These are phyloP conservation scores for Catocala sponsa DNA, from an alignment of 2,888 invertebrate species.

Conservation along the genomic window DNA sequence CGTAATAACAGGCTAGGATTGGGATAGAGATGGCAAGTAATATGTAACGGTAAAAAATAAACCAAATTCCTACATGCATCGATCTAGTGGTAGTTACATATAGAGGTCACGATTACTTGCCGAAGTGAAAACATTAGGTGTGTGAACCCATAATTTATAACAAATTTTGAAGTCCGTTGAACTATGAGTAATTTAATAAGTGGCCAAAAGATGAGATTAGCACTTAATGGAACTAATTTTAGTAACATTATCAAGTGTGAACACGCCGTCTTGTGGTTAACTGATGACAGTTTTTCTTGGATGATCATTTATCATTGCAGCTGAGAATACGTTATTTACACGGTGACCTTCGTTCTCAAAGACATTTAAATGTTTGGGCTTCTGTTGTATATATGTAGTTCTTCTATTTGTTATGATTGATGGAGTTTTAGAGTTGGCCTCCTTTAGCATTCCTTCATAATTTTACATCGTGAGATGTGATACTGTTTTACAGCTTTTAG, in stretches of 20 bases:
- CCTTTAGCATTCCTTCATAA: neutral
- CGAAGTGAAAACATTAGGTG: conserved; percentile 83
- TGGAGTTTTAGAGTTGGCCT: neutral
- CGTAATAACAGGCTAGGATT: conserved; percentile 67
- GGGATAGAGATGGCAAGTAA: conserved; percentile 63
- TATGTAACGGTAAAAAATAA: conserved; percentile 74
- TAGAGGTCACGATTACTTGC: conserved; percentile 79
- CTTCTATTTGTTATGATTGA: neutral
- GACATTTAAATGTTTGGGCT: conserved; percentile 11
- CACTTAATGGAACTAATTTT: conserved; percentile 72
- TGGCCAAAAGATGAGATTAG: conserved; percentile 71
- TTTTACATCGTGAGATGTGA: conserved; percentile 69
- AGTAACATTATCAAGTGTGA: conserved; percentile 70
- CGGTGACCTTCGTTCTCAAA: conserved; percentile 34
- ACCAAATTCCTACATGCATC: conserved; percentile 79
- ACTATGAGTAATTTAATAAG: conserved; percentile 80
- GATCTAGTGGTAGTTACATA: conserved; percentile 74
- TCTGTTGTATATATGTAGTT: neutral
- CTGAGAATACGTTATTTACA: conserved; percentile 31
- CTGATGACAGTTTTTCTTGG: conserved; percentile 63
- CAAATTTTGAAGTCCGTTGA: conserved; percentile 82
- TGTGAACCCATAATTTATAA: conserved; percentile 85
- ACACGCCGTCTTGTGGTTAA: conserved; percentile 71
- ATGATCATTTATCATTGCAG: conserved; percentile 29
- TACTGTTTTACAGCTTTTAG: conserved; percentile 60